Percentiles rank a stretch among this genome's conserved stretches.
Conservation (phyloP, 2,113 vertebrate genomes). For the Benitochromis conjunctus region DNA sequence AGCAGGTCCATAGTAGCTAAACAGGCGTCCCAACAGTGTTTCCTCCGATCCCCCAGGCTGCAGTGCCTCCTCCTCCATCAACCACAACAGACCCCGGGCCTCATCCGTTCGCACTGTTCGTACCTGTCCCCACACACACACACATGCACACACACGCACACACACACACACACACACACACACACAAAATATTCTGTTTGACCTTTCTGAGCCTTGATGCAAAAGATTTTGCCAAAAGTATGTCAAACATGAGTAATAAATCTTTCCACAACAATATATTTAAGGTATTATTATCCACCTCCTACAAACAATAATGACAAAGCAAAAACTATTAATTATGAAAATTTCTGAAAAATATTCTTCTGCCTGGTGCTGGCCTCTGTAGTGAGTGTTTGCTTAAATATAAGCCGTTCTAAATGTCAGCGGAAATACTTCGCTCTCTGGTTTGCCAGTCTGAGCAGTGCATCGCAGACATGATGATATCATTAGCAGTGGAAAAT, state of each 20-base stretch:
- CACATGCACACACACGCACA: background rate
- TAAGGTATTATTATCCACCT: background rate
- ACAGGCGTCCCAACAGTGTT: slow-evolving; percentile 84
- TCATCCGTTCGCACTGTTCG: slow-evolving; percentile 84
- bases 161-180: background rate
- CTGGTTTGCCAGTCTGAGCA: background rate
- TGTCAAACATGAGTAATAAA: background rate
- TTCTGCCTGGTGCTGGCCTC: background rate
- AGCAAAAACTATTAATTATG: background rate
- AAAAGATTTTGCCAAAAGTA: background rate
- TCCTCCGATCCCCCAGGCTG: slow-evolving; percentile 85
- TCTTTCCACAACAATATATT: background rate
- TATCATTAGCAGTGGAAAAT: slow-evolving; percentile 8
- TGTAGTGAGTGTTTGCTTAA: background rate
- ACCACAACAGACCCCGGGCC: slow-evolving; percentile 90
- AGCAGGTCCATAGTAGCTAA: slow-evolving; percentile 89
- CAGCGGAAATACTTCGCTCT: background rate
- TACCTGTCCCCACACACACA: slow-evolving; percentile 67
- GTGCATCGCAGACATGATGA: background rate
- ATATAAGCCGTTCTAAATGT: background rate
- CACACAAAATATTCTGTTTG: background rate
- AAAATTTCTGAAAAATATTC: background rate
- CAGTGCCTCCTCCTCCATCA: slow-evolving; percentile 91
- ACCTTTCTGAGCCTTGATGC: background rate
- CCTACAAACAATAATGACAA: background rate